phyloP scores from a whole-genome alignment of 2,797 vertebrate genomes.

The Thunnus albacares region DNA sequence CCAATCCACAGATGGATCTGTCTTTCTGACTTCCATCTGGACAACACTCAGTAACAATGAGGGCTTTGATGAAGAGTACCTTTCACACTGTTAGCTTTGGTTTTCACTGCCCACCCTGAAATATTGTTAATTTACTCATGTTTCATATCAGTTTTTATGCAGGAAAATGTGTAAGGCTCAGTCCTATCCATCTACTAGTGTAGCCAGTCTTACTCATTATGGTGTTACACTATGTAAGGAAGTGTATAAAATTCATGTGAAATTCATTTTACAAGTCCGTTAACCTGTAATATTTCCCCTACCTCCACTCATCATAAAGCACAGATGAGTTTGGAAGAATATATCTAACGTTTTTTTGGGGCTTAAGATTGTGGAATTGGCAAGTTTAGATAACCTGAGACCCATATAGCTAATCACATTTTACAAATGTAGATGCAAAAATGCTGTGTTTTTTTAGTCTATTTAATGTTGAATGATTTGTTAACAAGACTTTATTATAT shows the following conservation, averaged over 20 bases:
- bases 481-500: no score
- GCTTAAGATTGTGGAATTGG: not conserved
- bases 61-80: slow-evolving; percentile 23
- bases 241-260: no score
- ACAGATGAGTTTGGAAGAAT: no score
- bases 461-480: not conserved
- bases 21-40: slow-evolving; percentile 47
- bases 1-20: slow-evolving; percentile 53
- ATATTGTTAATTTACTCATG: slow-evolving; percentile 2
- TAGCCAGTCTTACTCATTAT: not conserved
- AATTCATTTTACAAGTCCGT: no score
- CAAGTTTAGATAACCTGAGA: not conserved
- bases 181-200: not conserved
- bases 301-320: not conserved
- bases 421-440: not conserved
- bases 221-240: no score
- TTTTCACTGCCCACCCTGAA: slow-evolving; percentile 3
- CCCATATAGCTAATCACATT: not conserved
- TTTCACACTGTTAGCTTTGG: slow-evolving; percentile 17
- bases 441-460: not conserved
- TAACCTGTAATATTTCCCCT: not conserved
- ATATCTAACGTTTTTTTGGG: no score
- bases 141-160: not conserved
- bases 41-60: slow-evolving; percentile 34
- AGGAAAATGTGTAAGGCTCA: not conserved